These are phyloP conservation scores for Cataglyphis altisquamis DNA, from an alignment of 2,888 invertebrate genomes.

Conservation along the genomic window DNA sequence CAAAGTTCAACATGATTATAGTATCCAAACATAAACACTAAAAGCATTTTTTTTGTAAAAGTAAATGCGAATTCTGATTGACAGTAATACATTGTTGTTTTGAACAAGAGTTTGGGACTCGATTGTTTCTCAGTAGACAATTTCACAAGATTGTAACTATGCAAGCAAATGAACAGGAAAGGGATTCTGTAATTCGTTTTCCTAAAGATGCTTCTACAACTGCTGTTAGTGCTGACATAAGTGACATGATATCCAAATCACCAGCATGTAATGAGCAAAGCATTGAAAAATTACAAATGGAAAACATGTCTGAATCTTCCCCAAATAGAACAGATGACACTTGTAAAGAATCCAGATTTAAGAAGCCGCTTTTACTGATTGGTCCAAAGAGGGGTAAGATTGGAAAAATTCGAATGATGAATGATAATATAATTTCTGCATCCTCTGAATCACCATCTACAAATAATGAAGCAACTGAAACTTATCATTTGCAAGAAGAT, in stretches of 20 bases:
- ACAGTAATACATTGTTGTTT: not conserved
- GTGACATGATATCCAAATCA: not conserved
- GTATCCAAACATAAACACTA: not conserved
- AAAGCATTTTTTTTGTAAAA: not conserved
- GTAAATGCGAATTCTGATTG: not conserved
- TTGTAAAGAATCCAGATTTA: constrained; percentile 68
- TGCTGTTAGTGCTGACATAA: not conserved
- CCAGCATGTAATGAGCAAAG: not conserved
- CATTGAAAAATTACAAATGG: not conserved
- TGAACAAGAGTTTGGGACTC: not conserved
- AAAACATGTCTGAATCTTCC: not conserved
- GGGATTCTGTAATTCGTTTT: not conserved
- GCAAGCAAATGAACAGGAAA: constrained; percentile 7
- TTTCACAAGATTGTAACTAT: not conserved
- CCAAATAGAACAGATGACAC: not conserved
- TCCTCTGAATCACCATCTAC: not conserved
- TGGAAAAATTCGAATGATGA: constrained; percentile 63
- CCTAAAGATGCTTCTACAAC: not conserved
- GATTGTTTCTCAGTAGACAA: not conserved
- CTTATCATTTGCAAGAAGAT: constrained; percentile 7
- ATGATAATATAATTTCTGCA: not conserved
- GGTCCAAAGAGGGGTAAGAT: constrained; percentile 77
- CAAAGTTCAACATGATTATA: not conserved
- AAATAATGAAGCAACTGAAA: constrained; percentile 21
- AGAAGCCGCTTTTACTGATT: constrained; percentile 78